Conservation (phyloP, 2,113 vertebrate genomes). For the Lophotis ruficrista region DNA sequence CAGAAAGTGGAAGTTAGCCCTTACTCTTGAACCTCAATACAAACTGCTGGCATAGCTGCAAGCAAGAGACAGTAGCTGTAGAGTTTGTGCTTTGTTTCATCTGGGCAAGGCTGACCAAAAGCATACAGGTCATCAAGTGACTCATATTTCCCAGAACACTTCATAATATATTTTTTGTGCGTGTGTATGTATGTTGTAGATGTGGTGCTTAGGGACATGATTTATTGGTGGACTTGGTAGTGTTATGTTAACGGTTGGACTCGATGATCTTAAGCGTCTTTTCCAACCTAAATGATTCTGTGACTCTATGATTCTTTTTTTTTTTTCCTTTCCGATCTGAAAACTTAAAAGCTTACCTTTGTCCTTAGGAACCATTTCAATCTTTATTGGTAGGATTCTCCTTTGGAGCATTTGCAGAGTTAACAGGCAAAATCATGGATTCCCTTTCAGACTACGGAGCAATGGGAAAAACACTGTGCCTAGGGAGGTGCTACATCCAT, state of each 20-base stretch:
- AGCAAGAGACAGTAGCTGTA: not conserved
- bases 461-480: not conserved
- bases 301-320: not conserved
- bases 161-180: too few species aligned
- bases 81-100: not conserved
- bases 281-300: not conserved
- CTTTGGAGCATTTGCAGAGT: not conserved
- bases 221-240: not conserved
- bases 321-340: not conserved
- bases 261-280: not conserved
- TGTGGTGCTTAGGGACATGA: fast-evolving
- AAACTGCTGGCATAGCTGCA: not conserved
- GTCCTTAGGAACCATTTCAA: not conserved
- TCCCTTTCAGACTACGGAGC: not conserved
- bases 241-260: too few species aligned
- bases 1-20: not conserved
- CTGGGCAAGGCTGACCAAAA: not conserved
- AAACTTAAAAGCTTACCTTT: not conserved
- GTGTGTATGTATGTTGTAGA: not conserved
- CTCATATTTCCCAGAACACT: too few species aligned
- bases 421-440: not conserved
- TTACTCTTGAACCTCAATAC: not conserved
- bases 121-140: not conserved
- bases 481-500: not conserved
- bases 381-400: not conserved